Evolutionary conservation across 2,888 invertebrate species (phyloP), one percentile per base, ranked within the genome.

Genomic region (Lacanobia wlatinum): DNA sequence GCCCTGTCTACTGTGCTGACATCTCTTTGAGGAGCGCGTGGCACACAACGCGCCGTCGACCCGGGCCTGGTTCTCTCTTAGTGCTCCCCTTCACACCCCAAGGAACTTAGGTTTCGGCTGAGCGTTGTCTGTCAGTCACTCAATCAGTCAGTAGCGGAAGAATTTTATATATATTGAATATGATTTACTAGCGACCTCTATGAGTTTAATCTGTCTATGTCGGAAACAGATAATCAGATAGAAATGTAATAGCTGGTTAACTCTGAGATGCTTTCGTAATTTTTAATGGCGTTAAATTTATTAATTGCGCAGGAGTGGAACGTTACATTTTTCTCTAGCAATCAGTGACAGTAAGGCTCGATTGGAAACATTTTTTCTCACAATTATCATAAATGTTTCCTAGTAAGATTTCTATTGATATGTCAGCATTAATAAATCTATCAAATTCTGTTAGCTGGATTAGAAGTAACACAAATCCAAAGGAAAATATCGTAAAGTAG

Each of bases 231-330:
- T 67, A 61, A 80, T 64, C 48, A 64, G 16, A 48, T 59, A 80
- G 34, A 55, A 63, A 21, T 52, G 18, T 64, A 34, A 80, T 65
- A 61, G 55, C 52, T 34, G 55, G 28, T 56, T 58, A 53, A 46
- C 28, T 78, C 16, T 46, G 56, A 81, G 9, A 76, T 76, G 21
- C 46, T 82, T 70, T 79, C 77, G 77, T 79, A 78, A 78, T 78
- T 76, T 70, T 64, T 81, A 78, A 81, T 76, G 34, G 60, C 56
- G 66, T 66, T 56, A 40, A 59, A 67, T 58, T 66, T 59, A 62
- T 70, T 70, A 65, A 78, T 66, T 78, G 66, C 78, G 66, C 76
- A n/a, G 50, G 50, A 81, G 46, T 76, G 62, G 65, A 3, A 8
- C 59, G 40, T 40, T 58, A 14, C n/a, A 66, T 78, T 50, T 78